phyloP scores from a whole-genome alignment of 2,797 vertebrate species.

The Oreortyx pictus region DNA sequence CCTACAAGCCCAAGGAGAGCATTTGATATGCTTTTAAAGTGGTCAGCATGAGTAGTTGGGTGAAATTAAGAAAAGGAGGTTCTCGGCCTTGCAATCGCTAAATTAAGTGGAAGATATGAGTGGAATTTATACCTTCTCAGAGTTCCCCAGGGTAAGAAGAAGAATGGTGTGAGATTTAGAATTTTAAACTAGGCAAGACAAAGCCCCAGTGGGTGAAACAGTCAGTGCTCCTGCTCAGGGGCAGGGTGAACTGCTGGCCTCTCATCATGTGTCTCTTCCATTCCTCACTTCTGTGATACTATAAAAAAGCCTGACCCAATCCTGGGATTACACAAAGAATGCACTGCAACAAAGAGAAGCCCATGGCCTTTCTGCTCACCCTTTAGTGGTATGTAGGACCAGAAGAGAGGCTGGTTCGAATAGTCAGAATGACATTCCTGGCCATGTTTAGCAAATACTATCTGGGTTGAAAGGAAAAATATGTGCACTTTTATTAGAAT shows the following conservation, averaged over 20 bases:
- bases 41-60: neutral
- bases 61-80: neutral
- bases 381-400: neutral
- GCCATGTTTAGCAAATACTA: neutral
- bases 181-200: neutral
- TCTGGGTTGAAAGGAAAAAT: neutral
- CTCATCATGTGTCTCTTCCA: conserved; percentile 40
- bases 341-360: conserved; percentile 46
- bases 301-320: conserved; percentile 45
- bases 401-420: conserved; percentile 17
- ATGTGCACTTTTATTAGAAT: neutral
- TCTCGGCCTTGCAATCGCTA: neutral
- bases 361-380: conserved; percentile 41
- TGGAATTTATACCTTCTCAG: neutral
- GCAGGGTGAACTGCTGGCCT: conserved; percentile 40
- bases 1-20: neutral
- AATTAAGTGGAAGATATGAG: too few relatives aligned
- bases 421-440: conserved; percentile 36
- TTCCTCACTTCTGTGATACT: conserved; percentile 6
- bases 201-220: neutral
- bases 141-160: neutral
- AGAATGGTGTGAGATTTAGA: neutral
- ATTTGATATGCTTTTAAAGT: neutral
- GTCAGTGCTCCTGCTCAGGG: neutral
- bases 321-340: conserved; percentile 65